phyloP scores from a whole-genome alignment of 2,113 vertebrate genomes.

The Galemys pyrenaicus region DNA sequence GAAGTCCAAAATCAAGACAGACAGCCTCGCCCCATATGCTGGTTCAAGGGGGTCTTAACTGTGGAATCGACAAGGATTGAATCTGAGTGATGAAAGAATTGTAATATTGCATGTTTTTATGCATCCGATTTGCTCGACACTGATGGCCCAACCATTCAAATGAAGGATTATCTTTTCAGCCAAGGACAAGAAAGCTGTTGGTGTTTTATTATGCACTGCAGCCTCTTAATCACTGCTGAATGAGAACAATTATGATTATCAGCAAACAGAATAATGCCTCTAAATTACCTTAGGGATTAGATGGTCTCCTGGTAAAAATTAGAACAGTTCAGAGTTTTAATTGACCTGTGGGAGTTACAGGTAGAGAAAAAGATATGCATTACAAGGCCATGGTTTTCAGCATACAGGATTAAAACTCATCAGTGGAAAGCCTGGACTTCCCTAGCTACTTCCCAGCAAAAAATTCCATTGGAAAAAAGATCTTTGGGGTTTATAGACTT shows the following conservation, averaged over 20 bases:
- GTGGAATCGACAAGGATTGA: not conserved
- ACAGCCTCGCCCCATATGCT: not conserved
- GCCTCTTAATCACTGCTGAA: conserved; percentile 54
- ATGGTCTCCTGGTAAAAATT: not conserved
- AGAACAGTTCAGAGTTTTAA: not conserved
- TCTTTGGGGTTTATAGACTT: not conserved
- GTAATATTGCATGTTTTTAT: fast-evolving
- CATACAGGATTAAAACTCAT: not conserved
- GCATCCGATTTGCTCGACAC: not conserved
- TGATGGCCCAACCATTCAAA: not conserved
- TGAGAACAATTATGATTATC: conserved; percentile 57
- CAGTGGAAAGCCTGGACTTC: too few relatives aligned
- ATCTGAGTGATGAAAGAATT: not conserved
- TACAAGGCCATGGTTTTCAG: not conserved
- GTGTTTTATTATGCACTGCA: conserved; percentile 14
- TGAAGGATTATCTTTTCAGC: conserved; percentile 21
- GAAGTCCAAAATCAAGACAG: not conserved
- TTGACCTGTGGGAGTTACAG: not conserved
- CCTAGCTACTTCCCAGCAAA: not conserved
- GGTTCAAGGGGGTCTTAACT: not conserved
- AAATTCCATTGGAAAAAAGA: not conserved
- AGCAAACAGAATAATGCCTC: conserved; percentile 17
- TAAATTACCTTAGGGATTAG: conserved; percentile 57
- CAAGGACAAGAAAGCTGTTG: conserved; percentile 7
- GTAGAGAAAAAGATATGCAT: not conserved